phyloP scores from a whole-genome alignment of 2,113 vertebrate species.

The Eubucco bourcierii region DNA sequence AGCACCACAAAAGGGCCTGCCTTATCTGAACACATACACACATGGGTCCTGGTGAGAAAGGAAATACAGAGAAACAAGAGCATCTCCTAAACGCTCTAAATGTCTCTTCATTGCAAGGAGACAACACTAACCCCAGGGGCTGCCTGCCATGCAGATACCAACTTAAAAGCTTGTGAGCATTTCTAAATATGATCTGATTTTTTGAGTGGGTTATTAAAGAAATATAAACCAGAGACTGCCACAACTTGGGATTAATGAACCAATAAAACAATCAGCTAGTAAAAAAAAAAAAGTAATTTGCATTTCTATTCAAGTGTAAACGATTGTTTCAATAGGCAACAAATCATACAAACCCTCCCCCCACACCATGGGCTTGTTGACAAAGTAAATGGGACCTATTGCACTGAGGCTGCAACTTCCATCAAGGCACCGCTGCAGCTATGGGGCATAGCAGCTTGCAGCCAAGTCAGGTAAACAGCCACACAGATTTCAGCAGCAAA shows the following conservation, averaged over 20 bases:
- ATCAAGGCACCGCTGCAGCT: neutral
- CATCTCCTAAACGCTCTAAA: neutral
- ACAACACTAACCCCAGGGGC: neutral
- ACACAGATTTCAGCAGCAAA: neutral
- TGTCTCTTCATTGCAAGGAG: neutral
- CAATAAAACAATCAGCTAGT: slow-evolving; percentile 15
- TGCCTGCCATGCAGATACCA: neutral
- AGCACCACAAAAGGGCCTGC: neutral
- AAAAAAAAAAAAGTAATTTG: neutral
- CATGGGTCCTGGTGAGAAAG: neutral
- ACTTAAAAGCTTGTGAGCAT: neutral
- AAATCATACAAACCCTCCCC: neutral
- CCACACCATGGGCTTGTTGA: neutral
- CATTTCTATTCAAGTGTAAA: slow-evolving; percentile 27
- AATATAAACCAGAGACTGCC: neutral
- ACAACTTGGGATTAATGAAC: slow-evolving; percentile 26
- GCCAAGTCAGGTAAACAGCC: neutral
- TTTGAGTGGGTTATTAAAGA: neutral
- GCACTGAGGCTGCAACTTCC: neutral
- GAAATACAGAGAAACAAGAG: neutral
- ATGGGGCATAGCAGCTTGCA: neutral
- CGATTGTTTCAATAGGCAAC: slow-evolving; percentile 12
- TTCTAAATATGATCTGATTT: neutral
- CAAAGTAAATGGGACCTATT: slow-evolving; percentile 1
- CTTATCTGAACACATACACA: neutral